A percentile compares a stretch with the other conserved stretches of the same genome.
Conservation (phyloP, 2,888 invertebrate genomes). For the Rhorus exstirpatorius region DNA sequence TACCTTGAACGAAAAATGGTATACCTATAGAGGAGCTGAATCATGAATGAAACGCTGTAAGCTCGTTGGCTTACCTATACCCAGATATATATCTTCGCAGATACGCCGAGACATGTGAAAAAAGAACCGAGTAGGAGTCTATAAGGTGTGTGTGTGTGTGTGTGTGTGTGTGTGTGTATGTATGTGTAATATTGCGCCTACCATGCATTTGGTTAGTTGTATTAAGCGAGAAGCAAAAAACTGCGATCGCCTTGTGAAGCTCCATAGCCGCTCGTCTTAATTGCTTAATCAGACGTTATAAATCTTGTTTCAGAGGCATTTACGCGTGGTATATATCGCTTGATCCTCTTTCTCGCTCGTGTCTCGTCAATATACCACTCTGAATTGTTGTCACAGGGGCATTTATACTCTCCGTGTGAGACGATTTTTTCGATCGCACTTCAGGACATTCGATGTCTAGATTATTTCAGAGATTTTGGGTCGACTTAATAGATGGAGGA, state of each 20-base stretch:
- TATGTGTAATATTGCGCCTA: not conserved
- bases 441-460: slow-evolving; percentile 51
- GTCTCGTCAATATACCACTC: slow-evolving; percentile 60
- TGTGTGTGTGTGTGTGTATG: not conserved
- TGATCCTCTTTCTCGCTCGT: slow-evolving; percentile 47
- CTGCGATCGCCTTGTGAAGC: slow-evolving; percentile 11
- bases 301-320: slow-evolving; percentile 83
- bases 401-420: not conserved
- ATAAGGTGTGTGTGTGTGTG: not conserved
- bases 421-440: slow-evolving; percentile 20
- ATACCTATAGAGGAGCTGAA: not conserved
- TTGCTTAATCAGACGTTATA: slow-evolving; percentile 85
- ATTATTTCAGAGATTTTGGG: slow-evolving; percentile 33
- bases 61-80: not conserved
- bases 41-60: not conserved
- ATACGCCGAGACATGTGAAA: not conserved
- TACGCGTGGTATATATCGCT: slow-evolving; percentile 73
- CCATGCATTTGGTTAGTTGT: slow-evolving; percentile 14
- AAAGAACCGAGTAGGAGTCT: not conserved
- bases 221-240: slow-evolving; percentile 31
- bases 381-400: slow-evolving; percentile 47
- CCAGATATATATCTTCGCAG: not conserved
- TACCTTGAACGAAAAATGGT: too few relatives aligned
- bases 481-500: not conserved
- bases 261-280: slow-evolving; percentile 76